Conservation (phyloP, 2,113 vertebrate species). For the Castor canadensis region DNA sequence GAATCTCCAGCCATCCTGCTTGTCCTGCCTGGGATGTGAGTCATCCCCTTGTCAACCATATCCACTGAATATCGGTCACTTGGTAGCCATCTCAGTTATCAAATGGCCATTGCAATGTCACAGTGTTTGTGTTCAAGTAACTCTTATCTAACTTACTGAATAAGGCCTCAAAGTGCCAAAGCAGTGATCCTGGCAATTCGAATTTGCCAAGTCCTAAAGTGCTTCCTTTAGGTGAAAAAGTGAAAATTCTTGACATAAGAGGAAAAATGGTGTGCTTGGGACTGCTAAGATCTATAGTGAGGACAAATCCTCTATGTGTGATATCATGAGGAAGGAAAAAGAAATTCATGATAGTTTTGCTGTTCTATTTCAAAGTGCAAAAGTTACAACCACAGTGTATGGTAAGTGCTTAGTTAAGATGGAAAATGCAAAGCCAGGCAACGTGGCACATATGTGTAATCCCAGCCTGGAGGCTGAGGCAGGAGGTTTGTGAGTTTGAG, state of each 20-base stretch:
- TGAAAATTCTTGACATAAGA: background rate
- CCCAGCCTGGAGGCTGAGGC: background rate
- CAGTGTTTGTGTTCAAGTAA: background rate
- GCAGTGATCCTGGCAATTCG: background rate
- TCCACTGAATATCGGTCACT: background rate
- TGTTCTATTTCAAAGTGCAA: background rate
- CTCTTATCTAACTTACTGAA: background rate
- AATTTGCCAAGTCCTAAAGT: background rate
- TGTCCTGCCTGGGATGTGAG: background rate
- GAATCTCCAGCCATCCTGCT: background rate
- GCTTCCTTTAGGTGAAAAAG: background rate
- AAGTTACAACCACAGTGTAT: background rate
- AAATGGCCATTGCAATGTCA: background rate
- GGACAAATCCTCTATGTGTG: background rate
- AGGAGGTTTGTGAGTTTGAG: background rate
- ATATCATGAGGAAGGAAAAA: background rate
- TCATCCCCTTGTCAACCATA: background rate
- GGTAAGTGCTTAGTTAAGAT: background rate
- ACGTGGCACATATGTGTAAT: background rate
- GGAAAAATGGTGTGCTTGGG: background rate
- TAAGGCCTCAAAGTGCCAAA: background rate
- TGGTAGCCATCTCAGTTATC: no score
- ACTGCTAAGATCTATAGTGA: background rate
- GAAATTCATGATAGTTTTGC: background rate
- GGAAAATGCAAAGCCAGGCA: background rate